Percentiles rank a stretch among this genome's conserved stretches.
These are phyloP conservation scores for Pseudochromis fuscus DNA, from an alignment of 2,797 vertebrate species.

Conservation along the genomic window DNA sequence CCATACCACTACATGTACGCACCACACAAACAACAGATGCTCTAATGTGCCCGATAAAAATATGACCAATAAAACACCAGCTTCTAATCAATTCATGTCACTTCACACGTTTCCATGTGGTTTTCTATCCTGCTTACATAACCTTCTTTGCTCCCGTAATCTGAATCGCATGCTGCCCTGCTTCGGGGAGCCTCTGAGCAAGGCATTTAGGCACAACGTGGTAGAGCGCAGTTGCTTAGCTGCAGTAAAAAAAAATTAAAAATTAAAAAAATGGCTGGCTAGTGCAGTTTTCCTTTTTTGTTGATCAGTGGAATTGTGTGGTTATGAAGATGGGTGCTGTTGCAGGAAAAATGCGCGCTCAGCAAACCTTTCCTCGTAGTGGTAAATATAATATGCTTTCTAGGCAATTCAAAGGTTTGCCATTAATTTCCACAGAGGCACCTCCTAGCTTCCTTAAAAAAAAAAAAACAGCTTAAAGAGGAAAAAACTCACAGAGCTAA, in stretches of 20 bases:
- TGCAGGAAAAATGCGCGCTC: constrained; percentile 16
- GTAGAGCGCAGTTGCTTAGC: neutral
- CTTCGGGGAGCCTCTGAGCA: neutral
- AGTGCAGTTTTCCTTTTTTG: constrained; percentile 10
- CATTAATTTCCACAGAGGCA: constrained; percentile 38
- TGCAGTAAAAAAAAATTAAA: too few species aligned
- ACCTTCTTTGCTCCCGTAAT: neutral
- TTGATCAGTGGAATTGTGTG: constrained; percentile 14
- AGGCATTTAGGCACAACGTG: neutral
- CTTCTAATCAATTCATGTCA: too few species aligned
- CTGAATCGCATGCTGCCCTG: neutral
- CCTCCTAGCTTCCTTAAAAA: constrained; percentile 13
- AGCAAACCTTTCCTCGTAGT: constrained; percentile 23
- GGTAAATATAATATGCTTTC: constrained; percentile 50
- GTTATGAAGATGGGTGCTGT: neutral
- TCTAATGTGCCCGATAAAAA: too few species aligned
- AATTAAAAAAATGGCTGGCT: neutral
- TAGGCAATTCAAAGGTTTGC: constrained; percentile 45
- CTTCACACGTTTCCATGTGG: neutral
- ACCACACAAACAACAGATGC: too few species aligned
- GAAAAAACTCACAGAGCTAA: neutral
- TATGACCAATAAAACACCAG: too few species aligned
- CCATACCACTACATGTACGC: too few species aligned
- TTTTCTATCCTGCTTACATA: neutral
- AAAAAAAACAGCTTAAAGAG: constrained; percentile 4